Conservation (phyloP, 2,888 invertebrate genomes). For the Pyralis farinalis region DNA sequence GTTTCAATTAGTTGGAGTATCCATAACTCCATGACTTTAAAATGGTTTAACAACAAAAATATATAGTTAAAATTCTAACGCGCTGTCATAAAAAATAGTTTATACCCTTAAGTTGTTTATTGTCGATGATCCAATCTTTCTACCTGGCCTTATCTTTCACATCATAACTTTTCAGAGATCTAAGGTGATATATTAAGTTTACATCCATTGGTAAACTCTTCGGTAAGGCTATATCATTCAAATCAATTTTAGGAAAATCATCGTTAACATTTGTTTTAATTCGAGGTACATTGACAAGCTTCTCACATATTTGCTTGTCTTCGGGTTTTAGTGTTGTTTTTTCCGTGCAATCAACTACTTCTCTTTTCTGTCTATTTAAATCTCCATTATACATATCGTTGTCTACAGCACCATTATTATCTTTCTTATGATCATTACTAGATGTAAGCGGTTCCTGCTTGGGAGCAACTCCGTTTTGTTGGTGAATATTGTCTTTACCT, state of each 20-base stretch:
- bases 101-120: no score
- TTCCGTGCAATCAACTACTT: constrained; percentile 55
- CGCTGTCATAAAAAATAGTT: no score
- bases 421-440: constrained; percentile 14
- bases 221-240: constrained; percentile 37
- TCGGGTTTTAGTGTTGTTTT: constrained; percentile 38
- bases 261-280: constrained; percentile 15
- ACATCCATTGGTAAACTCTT: constrained; percentile 41
- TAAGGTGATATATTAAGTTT: constrained; percentile 39
- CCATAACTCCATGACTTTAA: no score
- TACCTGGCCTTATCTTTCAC: constrained; percentile 36
- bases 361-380: constrained; percentile 48
- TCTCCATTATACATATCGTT: constrained; percentile 11
- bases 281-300: constrained; percentile 24
- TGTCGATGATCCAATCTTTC: background rate
- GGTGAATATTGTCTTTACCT: constrained; percentile 12
- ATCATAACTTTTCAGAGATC: constrained; percentile 57
- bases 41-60: no score
- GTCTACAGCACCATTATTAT: constrained; percentile 16
- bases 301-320: constrained; percentile 53
- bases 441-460: no score
- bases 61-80: no score
- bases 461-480: constrained; percentile 10
- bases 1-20: no score
- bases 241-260: constrained; percentile 41